Conservation (phyloP, 2,113 vertebrate species). For the Mastomys natalensis region DNA sequence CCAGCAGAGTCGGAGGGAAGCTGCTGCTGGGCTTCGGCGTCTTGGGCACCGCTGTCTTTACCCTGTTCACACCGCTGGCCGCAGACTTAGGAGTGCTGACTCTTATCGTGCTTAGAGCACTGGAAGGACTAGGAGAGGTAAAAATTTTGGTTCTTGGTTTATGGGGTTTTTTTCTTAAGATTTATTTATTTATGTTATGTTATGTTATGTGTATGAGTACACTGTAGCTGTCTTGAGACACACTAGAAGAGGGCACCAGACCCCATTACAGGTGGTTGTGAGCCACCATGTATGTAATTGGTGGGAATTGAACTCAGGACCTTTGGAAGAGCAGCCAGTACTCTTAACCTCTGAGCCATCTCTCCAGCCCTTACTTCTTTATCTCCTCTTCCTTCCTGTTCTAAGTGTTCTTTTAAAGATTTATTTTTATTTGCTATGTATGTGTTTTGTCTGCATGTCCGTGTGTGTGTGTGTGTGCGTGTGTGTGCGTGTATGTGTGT, state of each 20-base stretch:
- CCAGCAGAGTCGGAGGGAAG: conserved; percentile 93
- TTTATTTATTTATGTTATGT: no score
- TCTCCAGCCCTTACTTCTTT: not conserved
- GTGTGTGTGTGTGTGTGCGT: not conserved
- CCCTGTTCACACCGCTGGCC: conserved; percentile 94
- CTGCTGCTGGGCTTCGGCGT: conserved; percentile 94
- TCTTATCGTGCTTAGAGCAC: conserved; percentile 92
- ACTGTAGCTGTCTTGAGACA: no score
- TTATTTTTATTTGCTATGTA: not conserved
- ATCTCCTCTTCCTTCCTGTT: not conserved
- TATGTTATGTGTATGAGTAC: no score
- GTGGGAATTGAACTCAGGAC: no score
- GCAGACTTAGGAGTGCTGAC: conserved; percentile 92
- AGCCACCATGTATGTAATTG: no score
- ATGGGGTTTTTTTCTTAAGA: not conserved
- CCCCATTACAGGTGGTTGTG: no score
- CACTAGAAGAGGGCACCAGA: no score
- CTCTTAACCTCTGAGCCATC: no score
- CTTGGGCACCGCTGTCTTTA: conserved; percentile 92
- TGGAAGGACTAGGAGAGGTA: conserved; percentile 98
- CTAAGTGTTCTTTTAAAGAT: not conserved
- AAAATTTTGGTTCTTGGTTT: not conserved
- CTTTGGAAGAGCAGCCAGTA: no score
- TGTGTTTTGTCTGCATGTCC: not conserved
- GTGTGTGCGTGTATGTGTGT: not conserved